Evolutionary conservation across 2,113 vertebrate genomes (phyloP).

Genomic region (Cnemophilus loriae): DNA sequence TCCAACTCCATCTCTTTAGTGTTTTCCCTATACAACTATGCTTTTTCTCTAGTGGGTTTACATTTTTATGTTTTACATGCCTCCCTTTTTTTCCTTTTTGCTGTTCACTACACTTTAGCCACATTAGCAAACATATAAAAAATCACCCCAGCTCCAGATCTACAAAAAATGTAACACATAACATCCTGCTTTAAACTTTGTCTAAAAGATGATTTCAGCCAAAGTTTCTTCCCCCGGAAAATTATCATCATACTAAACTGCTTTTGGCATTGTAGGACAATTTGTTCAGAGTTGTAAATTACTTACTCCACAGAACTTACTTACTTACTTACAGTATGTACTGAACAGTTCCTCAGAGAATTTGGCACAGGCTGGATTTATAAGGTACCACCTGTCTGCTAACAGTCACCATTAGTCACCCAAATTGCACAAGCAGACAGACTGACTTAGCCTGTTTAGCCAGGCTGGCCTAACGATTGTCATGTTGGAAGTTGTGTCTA

Average conservation of each 20-base stretch:
- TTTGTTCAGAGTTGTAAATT: neutral
- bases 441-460: neutral
- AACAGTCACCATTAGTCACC: constrained; percentile 15
- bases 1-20: neutral
- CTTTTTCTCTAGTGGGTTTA: neutral
- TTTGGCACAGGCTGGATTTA: constrained; percentile 12
- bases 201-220: neutral
- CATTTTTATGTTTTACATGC: neutral
- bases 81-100: neutral
- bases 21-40: neutral
- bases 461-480: neutral
- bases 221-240: neutral
- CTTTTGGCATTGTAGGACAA: neutral
- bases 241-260: neutral
- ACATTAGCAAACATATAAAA: neutral
- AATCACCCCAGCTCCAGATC: neutral
- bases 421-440: neutral
- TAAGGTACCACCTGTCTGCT: constrained; percentile 40
- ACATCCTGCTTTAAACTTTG: neutral
- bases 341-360: neutral
- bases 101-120: neutral
- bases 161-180: neutral
- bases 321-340: neutral
- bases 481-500: neutral
- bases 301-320: neutral